These are phyloP conservation scores for Hoplostethus mediterraneus DNA, from an alignment of 2,797 vertebrate genomes.

Conservation along the genomic window DNA sequence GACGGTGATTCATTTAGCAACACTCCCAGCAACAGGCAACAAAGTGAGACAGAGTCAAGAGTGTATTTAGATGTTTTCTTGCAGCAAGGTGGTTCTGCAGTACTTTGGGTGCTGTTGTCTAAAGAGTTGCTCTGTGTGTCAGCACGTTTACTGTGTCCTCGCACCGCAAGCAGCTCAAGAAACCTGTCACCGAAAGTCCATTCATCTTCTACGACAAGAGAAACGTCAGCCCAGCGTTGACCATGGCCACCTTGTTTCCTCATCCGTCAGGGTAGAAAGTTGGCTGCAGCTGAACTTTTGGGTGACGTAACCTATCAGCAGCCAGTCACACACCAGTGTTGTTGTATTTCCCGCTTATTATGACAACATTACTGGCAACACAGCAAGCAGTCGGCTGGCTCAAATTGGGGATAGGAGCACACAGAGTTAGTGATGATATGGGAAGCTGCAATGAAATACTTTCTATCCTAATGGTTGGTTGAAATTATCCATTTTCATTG, in stretches of 20 bases:
- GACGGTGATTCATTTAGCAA: conserved; percentile 36
- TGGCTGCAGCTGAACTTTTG: neutral
- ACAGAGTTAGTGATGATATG: conserved; percentile 1
- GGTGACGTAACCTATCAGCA: neutral
- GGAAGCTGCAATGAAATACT: too few relatives aligned
- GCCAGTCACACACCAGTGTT: neutral
- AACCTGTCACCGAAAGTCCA: neutral
- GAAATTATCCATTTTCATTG: too few relatives aligned
- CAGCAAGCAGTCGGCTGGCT: conserved; percentile 46
- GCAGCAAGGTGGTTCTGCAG: too few relatives aligned
- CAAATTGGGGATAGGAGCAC: conserved; percentile 6
- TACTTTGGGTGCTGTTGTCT: too few relatives aligned
- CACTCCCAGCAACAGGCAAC: neutral
- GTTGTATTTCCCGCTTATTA: neutral
- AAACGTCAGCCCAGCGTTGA: too few relatives aligned
- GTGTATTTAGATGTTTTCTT: neutral
- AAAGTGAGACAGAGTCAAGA: neutral
- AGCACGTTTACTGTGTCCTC: too few relatives aligned
- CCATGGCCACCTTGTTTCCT: neutral
- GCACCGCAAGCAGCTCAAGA: neutral
- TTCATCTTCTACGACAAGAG: too few relatives aligned
- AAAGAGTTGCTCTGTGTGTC: neutral
- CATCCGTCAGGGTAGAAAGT: neutral
- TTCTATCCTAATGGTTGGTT: too few relatives aligned
- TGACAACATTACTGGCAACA: conserved; percentile 18